Evolutionary conservation across 2,113 vertebrate genomes (phyloP).

Genomic region (Pogonocichla stellata): DNA sequence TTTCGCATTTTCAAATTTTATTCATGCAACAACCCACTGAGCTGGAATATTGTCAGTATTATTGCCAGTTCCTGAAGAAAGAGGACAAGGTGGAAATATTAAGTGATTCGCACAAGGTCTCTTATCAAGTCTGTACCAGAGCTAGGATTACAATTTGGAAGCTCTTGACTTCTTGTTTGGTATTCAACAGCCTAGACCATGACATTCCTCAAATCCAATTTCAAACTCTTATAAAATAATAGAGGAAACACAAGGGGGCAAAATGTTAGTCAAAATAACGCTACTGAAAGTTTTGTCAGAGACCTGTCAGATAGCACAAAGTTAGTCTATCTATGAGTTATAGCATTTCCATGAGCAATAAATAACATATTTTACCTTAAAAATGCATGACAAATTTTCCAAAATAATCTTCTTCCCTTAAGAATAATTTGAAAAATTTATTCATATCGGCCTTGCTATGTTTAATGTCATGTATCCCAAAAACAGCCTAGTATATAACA

Average conservation of each 20-base stretch:
- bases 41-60: not conserved
- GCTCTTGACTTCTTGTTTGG: not conserved
- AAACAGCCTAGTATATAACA: not conserved
- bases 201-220: constrained; percentile 3
- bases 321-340: not conserved
- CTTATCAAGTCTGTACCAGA: constrained; percentile 6
- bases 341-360: not conserved
- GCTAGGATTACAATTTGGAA: constrained; percentile 8
- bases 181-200: not conserved
- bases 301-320: not conserved
- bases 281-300: not conserved
- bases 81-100: not conserved
- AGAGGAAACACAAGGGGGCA: not conserved
- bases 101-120: not conserved
- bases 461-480: not conserved
- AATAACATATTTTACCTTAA: not conserved
- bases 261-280: not conserved
- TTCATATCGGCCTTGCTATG: not conserved
- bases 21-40: not conserved
- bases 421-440: not conserved
- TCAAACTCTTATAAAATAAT: constrained; percentile 12
- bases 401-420: not conserved
- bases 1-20: not conserved
- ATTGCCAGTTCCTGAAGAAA: not conserved
- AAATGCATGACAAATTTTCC: not conserved